Percentiles rank a stretch among this genome's conserved stretches.
These are phyloP conservation scores for Cosmia pyralina DNA, from an alignment of 2,888 invertebrate genomes.

Conservation along the genomic window DNA sequence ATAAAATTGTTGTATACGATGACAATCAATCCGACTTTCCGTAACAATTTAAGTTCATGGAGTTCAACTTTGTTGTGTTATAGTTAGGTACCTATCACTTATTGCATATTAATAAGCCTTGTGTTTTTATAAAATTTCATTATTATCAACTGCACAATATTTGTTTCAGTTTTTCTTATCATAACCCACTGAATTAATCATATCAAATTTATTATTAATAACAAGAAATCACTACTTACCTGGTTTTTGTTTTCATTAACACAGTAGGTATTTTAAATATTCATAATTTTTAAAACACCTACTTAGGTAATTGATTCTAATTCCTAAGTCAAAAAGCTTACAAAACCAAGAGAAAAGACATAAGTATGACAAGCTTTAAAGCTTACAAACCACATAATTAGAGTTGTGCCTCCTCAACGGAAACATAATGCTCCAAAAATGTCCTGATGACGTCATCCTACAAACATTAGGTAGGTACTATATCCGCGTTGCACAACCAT, in stretches of 20 bases:
- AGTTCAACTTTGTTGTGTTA: slow-evolving; percentile 7
- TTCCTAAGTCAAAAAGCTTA: too few relatives aligned
- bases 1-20: slow-evolving; percentile 4
- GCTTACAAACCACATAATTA: neutral
- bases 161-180: neutral
- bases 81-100: too few relatives aligned
- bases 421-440: slow-evolving; percentile 62
- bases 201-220: too few relatives aligned
- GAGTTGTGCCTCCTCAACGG: slow-evolving; percentile 7
- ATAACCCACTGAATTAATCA: too few relatives aligned
- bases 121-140: neutral
- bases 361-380: neutral
- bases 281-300: too few relatives aligned
- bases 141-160: neutral
- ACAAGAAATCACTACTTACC: too few relatives aligned
- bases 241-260: too few relatives aligned
- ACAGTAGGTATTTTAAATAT: too few relatives aligned
- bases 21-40: slow-evolving; percentile 24
- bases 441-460: slow-evolving; percentile 71
- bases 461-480: neutral
- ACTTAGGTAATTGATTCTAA: too few relatives aligned
- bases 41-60: neutral
- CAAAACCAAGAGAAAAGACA: too few relatives aligned
- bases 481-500: slow-evolving; percentile 45
- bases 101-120: neutral